These are phyloP conservation scores for Trissolcus brochymenae DNA, from an alignment of 2,888 invertebrate species.

Conservation along the genomic window DNA sequence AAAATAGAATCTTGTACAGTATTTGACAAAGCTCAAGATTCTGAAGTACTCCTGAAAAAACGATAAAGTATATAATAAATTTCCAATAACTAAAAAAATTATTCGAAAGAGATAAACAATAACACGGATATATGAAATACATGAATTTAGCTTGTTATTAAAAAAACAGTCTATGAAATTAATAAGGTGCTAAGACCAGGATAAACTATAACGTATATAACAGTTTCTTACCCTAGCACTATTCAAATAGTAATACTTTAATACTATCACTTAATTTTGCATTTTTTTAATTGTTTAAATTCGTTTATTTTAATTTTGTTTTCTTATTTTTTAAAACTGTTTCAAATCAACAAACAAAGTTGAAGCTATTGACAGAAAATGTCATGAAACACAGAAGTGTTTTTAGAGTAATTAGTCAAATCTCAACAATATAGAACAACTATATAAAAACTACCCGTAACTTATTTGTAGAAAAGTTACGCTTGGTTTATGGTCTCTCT, in stretches of 20 bases:
- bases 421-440: no score
- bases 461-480: conserved; percentile 1
- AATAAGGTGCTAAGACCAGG: conserved; percentile 44
- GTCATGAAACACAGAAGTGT: no score
- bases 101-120: background rate
- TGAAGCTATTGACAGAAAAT: no score
- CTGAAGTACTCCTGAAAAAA: background rate
- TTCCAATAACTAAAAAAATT: background rate
- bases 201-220: conserved; percentile 43
- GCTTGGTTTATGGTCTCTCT: no score
- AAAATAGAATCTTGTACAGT: conserved; percentile 11
- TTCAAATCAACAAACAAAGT: conserved; percentile 5
- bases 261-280: no score
- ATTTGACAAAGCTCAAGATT: background rate
- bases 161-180: conserved; percentile 19
- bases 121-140: conserved; percentile 2
- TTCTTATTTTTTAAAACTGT: no score
- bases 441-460: no score
- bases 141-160: conserved; percentile 34
- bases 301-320: no score
- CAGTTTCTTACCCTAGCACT: conserved; percentile 52
- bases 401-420: no score
- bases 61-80: no score
- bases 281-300: no score
- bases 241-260: conserved; percentile 43